Percentiles rank a stretch among this genome's conserved stretches.
Evolutionary conservation across 1,140 invertebrate genomes (phyloP).

Genomic region (Bombus fervidus): DNA sequence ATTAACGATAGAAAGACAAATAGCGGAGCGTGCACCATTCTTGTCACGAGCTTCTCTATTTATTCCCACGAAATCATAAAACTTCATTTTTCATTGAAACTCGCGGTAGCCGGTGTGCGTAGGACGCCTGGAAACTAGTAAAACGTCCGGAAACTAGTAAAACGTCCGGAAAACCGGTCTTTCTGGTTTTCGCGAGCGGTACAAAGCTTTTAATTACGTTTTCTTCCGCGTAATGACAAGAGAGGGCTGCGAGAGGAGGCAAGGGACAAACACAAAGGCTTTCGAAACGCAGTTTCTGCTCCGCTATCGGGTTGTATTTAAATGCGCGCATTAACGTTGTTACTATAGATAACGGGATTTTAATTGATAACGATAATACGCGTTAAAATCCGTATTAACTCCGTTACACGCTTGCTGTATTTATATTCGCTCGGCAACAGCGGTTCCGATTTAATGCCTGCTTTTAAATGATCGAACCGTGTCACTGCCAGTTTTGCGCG

Average conservation of each 20-base stretch:
- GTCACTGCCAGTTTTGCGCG: background rate
- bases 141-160: background rate
- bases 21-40: too few relatives aligned
- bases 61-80: too few relatives aligned
- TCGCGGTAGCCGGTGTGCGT: too few relatives aligned
- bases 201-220: conserved; percentile 38
- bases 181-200: background rate
- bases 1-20: too few relatives aligned
- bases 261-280: conserved; percentile 12
- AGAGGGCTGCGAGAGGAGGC: background rate
- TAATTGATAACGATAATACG: conserved; percentile 49
- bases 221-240: conserved; percentile 10
- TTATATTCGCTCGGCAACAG: conserved; percentile 6
- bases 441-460: conserved; percentile 1
- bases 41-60: too few relatives aligned
- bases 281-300: background rate
- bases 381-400: conserved; percentile 47
- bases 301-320: conserved; percentile 33
- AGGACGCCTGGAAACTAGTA: too few relatives aligned
- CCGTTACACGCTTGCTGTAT: conserved; percentile 10
- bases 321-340: conserved; percentile 28
- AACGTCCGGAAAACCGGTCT: background rate
- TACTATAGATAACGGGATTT: conserved; percentile 36
- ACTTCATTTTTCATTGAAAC: background rate
- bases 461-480: conserved; percentile 26